A percentile compares a stretch with the other conserved stretches of the same genome.
phyloP scores from a whole-genome alignment of 2,888 invertebrate genomes.

The Drosophila imparisetae region DNA sequence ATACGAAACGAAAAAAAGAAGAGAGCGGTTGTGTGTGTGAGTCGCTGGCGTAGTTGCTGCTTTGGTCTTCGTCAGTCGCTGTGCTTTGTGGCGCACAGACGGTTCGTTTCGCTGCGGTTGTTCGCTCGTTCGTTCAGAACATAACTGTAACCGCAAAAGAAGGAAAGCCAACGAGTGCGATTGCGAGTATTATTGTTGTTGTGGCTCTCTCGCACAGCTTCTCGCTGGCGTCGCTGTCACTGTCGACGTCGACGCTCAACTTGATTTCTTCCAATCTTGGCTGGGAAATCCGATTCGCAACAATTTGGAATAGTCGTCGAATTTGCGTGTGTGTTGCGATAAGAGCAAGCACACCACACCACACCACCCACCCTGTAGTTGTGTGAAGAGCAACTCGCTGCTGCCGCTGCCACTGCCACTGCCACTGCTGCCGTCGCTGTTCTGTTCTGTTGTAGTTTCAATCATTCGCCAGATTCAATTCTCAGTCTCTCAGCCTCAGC shows the following conservation, averaged over 20 bases:
- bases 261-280: constrained; percentile 81
- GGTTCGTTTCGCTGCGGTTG: constrained; percentile 41
- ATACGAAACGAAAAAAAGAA: constrained; percentile 8
- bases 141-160: constrained; percentile 49
- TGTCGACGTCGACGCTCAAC: constrained; percentile 52
- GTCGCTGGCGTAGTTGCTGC: constrained; percentile 24
- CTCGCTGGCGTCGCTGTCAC: constrained; percentile 42
- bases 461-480: constrained; percentile 64
- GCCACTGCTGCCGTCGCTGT: constrained; percentile 13
- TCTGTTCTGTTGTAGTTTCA: constrained; percentile 48
- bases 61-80: constrained; percentile 58
- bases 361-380: constrained; percentile 38
- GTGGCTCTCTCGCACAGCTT: constrained; percentile 47
- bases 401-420: constrained; percentile 34
- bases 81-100: constrained; percentile 59
- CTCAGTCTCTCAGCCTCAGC: constrained; percentile 63
- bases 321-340: constrained; percentile 64
- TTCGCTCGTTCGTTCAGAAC: constrained; percentile 27
- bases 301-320: constrained; percentile 79
- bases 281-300: constrained; percentile 77
- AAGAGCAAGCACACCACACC: constrained; percentile 42
- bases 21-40: constrained; percentile 10
- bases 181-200: constrained; percentile 17
- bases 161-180: constrained; percentile 36
- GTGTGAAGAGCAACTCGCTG: constrained; percentile 64